Evolutionary conservation across 2,113 vertebrate genomes (phyloP).

Genomic region (Empidonax alnorum): DNA sequence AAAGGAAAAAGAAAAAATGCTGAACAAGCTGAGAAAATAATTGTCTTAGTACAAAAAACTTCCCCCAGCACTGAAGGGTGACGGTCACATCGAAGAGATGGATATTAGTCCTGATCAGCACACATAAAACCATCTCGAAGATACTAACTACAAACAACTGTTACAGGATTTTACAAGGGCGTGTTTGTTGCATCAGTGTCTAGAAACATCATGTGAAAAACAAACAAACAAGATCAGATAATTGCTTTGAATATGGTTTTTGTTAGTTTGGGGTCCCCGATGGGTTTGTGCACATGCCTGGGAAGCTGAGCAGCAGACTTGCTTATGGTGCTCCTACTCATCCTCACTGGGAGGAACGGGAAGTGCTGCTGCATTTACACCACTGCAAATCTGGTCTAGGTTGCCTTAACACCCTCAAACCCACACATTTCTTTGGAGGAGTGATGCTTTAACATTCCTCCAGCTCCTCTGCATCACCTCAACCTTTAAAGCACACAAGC

Average conservation of each 20-base stretch:
- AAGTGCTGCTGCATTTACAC: background rate
- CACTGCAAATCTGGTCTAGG: background rate
- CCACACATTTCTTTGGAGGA: background rate
- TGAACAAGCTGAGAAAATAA: constrained; percentile 19
- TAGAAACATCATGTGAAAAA: constrained; percentile 6
- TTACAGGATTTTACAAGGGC: constrained; percentile 14
- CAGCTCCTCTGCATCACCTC: background rate
- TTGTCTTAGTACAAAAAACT: background rate
- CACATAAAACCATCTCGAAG: background rate
- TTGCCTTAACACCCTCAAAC: background rate
- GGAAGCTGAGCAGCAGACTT: background rate
- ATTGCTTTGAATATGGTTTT: constrained; percentile 27
- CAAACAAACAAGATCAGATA: constrained; percentile 27
- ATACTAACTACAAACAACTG: constrained; percentile 47
- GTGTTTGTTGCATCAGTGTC: constrained; percentile 17
- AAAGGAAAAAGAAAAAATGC: background rate
- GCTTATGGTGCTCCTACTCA: background rate
- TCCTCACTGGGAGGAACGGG: background rate
- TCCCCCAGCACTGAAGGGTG: background rate
- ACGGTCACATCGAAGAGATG: background rate
- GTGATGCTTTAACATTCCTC: background rate
- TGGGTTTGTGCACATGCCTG: background rate
- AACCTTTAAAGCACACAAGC: background rate
- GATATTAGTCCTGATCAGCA: background rate
- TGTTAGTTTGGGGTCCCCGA: background rate